phyloP scores from a whole-genome alignment of 2,113 vertebrate genomes.

The Perca flavescens region DNA sequence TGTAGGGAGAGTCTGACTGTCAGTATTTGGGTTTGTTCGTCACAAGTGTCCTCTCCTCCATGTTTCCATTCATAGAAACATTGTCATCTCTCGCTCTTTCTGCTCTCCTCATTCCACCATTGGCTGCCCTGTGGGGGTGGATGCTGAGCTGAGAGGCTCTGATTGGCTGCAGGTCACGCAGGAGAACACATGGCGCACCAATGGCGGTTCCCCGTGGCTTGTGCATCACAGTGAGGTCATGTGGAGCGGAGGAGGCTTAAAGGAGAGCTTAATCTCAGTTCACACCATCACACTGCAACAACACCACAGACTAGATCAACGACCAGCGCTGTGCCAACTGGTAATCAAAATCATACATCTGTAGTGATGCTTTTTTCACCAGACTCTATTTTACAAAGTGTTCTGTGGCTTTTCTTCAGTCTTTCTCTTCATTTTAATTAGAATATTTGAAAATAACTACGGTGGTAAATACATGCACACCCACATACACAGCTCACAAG shows the following conservation, averaged over 20 bases:
- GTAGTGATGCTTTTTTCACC: neutral
- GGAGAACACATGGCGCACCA: conserved; percentile 68
- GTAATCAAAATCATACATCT: neutral
- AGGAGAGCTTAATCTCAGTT: conserved; percentile 69
- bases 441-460: too few relatives aligned
- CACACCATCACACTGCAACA: conserved; percentile 55
- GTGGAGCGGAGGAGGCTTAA: conserved; percentile 79
- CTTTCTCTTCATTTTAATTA: neutral
- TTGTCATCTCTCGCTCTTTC: neutral
- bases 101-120: conserved; percentile 31
- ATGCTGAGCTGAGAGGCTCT: conserved; percentile 59
- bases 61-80: conserved; percentile 74
- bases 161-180: conserved; percentile 76
- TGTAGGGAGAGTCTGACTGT: neutral
- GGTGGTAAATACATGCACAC: too few relatives aligned
- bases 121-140: conserved; percentile 58
- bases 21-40: conserved; percentile 42
- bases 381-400: too few relatives aligned
- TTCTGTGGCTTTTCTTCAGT: neutral
- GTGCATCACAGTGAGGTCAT: conserved; percentile 78
- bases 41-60: conserved; percentile 47
- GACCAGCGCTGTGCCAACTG: neutral
- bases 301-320: conserved; percentile 20
- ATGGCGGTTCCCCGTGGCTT: conserved; percentile 52
- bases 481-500: too few relatives aligned